phyloP scores from a whole-genome alignment of 2,113 vertebrate species.

The Aegypius monachus region DNA sequence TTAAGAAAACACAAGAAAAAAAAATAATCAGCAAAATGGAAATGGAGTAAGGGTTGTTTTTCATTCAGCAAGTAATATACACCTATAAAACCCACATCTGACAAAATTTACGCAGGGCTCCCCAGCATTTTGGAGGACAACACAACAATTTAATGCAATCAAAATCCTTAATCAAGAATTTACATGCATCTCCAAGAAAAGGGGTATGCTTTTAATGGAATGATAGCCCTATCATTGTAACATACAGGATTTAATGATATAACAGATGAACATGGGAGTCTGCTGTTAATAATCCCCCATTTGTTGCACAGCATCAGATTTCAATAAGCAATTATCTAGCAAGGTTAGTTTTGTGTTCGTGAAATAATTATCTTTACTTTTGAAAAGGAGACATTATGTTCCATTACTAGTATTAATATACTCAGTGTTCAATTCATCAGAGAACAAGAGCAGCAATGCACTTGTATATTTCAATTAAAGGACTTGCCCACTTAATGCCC shows the following conservation, averaged over 20 bases:
- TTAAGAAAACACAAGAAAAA: neutral
- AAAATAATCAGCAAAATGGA: neutral
- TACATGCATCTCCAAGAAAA: neutral
- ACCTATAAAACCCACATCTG: neutral
- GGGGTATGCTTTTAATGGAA: neutral
- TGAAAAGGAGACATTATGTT: constrained; percentile 10
- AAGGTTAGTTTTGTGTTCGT: constrained; percentile 19
- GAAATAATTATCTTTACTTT: constrained; percentile 45
- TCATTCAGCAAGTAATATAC: neutral
- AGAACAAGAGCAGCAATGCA: neutral
- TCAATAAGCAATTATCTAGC: constrained; percentile 61
- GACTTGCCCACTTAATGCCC: neutral
- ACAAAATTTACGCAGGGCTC: neutral
- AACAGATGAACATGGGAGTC: neutral
- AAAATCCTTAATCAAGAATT: neutral
- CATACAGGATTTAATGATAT: constrained; percentile 13
- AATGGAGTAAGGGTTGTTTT: neutral
- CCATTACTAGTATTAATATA: constrained; percentile 31
- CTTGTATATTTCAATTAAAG: constrained; percentile 3
- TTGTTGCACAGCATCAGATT: constrained; percentile 57
- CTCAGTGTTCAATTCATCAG: neutral
- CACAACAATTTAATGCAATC: neutral
- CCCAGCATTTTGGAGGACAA: neutral
- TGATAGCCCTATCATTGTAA: neutral
- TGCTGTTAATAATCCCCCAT: constrained; percentile 45